phyloP scores from a whole-genome alignment of 2,113 vertebrate species.

The Cheilinus undulatus region DNA sequence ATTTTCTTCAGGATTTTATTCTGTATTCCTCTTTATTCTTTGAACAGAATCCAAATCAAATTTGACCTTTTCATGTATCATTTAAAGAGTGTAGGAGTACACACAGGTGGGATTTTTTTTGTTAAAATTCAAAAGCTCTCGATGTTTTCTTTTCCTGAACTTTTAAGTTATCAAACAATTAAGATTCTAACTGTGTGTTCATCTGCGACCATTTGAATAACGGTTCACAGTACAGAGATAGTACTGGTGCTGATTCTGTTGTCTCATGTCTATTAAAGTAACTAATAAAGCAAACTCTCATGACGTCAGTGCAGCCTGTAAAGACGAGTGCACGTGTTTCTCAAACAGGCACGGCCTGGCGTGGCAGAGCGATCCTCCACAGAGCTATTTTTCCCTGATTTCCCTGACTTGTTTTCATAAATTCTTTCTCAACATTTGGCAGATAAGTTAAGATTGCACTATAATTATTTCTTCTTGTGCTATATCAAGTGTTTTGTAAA shows the following conservation, averaged over 20 bases:
- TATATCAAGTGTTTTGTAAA: constrained; percentile 68
- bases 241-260: not conserved
- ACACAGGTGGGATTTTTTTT: too few relatives aligned
- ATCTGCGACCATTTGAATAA: too few relatives aligned
- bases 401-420: constrained; percentile 42
- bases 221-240: not conserved
- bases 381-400: constrained; percentile 53
- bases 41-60: too few relatives aligned
- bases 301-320: not conserved
- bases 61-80: too few relatives aligned
- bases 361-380: constrained; percentile 1
- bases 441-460: constrained; percentile 68
- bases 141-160: too few relatives aligned
- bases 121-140: too few relatives aligned
- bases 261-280: not conserved
- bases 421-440: constrained; percentile 67
- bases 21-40: too few relatives aligned
- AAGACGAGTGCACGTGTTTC: constrained; percentile 10
- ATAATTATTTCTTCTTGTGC: constrained; percentile 63
- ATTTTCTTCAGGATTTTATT: too few relatives aligned
- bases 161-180: too few relatives aligned
- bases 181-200: too few relatives aligned
- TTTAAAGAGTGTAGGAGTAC: too few relatives aligned
- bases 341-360: constrained; percentile 8
- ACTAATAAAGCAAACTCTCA: constrained; percentile 41